These are phyloP conservation scores for Anhinga anhinga DNA, from an alignment of 2,113 vertebrate species.

Conservation along the genomic window DNA sequence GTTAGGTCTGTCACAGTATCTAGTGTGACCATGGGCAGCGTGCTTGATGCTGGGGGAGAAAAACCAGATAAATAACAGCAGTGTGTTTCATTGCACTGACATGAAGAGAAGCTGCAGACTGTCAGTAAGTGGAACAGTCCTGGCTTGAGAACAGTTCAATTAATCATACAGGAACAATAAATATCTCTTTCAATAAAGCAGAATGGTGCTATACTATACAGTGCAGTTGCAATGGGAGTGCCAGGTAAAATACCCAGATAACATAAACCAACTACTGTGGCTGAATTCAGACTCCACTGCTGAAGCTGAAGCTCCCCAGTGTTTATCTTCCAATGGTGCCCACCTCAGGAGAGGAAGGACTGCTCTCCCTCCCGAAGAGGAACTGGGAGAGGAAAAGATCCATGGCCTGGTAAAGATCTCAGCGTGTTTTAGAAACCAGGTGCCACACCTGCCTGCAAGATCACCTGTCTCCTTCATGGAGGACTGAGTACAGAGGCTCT, in stretches of 20 bases:
- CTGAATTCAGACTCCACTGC: background rate
- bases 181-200: background rate
- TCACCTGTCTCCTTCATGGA: background rate
- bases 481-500: background rate
- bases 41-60: background rate
- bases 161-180: background rate
- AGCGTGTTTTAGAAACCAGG: background rate
- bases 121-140: background rate
- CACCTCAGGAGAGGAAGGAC: background rate
- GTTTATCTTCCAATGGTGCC: background rate
- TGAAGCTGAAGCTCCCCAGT: background rate
- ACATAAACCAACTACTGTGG: background rate
- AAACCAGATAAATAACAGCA: background rate
- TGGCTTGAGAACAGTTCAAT: background rate
- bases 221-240: background rate
- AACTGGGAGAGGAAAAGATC: background rate
- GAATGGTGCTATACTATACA: background rate
- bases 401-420: background rate
- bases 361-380: background rate
- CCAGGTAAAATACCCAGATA: background rate
- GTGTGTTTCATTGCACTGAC: background rate
- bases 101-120: background rate
- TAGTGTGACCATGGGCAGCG: background rate
- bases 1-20: background rate
- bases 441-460: background rate